Base-by-base conservation (phyloP, 64 coral and sea anemone genomes). In the Pachyseris speciosa region DNA sequence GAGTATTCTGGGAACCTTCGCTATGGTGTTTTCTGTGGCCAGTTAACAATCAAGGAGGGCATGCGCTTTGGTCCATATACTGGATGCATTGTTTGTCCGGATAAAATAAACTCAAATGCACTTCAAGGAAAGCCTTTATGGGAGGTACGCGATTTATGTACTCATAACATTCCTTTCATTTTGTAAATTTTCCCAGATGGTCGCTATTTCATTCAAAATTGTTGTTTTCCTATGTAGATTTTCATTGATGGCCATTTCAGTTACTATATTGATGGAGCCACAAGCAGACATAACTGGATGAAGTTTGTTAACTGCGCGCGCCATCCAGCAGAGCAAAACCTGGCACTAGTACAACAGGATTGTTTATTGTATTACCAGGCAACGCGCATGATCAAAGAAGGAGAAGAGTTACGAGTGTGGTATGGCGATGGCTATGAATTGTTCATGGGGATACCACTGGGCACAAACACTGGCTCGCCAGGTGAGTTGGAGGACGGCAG, bases 261-360 rank as follows among this genome's bases (percentile, higher is more conserved):
- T 31, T 50, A 96, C 36, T 96, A 93, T 31, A 96, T 96, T 48
- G 94, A 96, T 47, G 94, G n/a, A n/a, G n/a, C n/a, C 78, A 0
- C 72, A 43, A 69, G 73, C 76, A 10, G 94, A 7, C 88, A 55
- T 22, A 96, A 96, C 69, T 96, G 94, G 94, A 96, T 96, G 94
- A 96, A 96, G 34, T 96, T 93, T 41, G 88, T 96, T 1, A 96
- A 93, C 47, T 92, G 94, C 41, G 94, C 94, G 1, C 68, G 66
- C 37, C 84, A 60, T 37, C 60, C 66, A 16, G 84, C 33, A 19
- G 70, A 93, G 9, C 91, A 96, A 71, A 96, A 96, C 71, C 64
- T 96, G 78, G 74, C 63, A 2, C 60, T 96, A 9, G 64, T 96
- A 80, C 94, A 96, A 77, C 78, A 92, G 26, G 94, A 91, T 9